Percentiles rank a stretch among this genome's conserved stretches.
phyloP scores from a whole-genome alignment of 2,888 invertebrate species.

The Sisyra nigra region DNA sequence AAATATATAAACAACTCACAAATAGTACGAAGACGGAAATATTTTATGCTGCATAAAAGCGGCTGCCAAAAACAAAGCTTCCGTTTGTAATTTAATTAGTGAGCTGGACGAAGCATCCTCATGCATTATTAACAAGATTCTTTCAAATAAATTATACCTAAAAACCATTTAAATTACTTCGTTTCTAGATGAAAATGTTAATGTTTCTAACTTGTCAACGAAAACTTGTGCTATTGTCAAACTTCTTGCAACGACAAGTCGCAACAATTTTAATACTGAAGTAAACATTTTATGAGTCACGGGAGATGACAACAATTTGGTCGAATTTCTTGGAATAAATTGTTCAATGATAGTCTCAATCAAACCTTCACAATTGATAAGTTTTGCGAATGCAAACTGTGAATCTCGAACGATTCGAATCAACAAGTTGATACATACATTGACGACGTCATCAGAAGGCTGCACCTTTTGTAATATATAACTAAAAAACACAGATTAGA shows the following conservation, averaged over 20 bases:
- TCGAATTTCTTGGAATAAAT: slow-evolving; percentile 33
- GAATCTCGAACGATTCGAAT: slow-evolving; percentile 67
- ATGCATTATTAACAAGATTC: slow-evolving; percentile 36
- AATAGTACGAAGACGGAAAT: slow-evolving; percentile 29
- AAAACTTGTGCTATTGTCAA: slow-evolving; percentile 34
- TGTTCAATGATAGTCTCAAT: slow-evolving; percentile 39
- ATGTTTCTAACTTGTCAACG: slow-evolving; percentile 27
- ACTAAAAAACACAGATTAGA: slow-evolving; percentile 26
- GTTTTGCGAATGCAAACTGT: slow-evolving; percentile 40
- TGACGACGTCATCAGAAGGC: slow-evolving; percentile 55
- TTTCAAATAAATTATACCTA: slow-evolving; percentile 33
- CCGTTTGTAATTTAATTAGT: slow-evolving; percentile 43
- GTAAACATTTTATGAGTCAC: slow-evolving; percentile 31
- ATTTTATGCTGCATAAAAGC: slow-evolving; percentile 34
- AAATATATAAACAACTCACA: slow-evolving; percentile 17
- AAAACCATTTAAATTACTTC: too few species aligned
- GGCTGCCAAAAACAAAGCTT: slow-evolving; percentile 40
- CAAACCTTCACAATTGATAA: slow-evolving; percentile 46
- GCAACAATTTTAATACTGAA: slow-evolving; percentile 54
- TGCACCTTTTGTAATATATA: slow-evolving; percentile 57
- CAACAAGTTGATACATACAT: slow-evolving; percentile 62
- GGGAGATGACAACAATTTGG: too few species aligned
- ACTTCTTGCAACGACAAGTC: slow-evolving; percentile 49
- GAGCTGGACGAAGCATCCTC: slow-evolving; percentile 34
- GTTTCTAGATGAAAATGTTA: too few species aligned